Evolutionary conservation across 1,140 invertebrate species (phyloP), one percentile per base, ranked within the genome.

Genomic region (Ridgeia piscesae): DNA sequence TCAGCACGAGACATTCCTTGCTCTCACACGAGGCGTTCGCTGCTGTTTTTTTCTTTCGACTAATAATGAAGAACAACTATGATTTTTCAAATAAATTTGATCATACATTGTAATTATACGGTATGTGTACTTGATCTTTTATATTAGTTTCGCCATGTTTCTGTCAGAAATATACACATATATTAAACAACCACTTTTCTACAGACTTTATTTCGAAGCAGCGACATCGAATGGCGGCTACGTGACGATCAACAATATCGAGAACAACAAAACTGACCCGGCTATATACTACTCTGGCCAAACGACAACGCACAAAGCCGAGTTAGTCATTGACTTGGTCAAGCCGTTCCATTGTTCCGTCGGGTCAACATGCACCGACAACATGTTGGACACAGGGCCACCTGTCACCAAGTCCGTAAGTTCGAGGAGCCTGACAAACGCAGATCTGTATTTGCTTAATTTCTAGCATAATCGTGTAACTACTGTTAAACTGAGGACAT

Each of bases 261-360:
- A 90, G n/a, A n/a, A n/a, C 35, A 35, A 14, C 27, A n/a, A n/a
- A 6, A n/a, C 34, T n/a, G 1, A 14, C 89, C 8, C 9, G 89
- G 6, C 89, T 1, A 34, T 9, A n/a, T 90, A 90, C 31, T 90
- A 90, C 35, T 35, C 34, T 34, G 89, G 89, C 17, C 89, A 90
- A 27, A 90, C 89, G 34, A 34, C 35, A 27, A 90, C 89, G 33
- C 89, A 90, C 31, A 27, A 14, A 31, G 89, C 31, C 33, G 14
- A 6, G 1, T n/a, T 90, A n/a, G 35, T 90, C 35, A 35, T 90
- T 90, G 89, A 90, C 27, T n/a, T 90, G 34, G 89, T 35, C 34
- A 42, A 90, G 34, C 89, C 89, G 35, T 90, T 35, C 35, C 89
- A 90, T 2, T 90, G 89, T n/a, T 90, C 89, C 35, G 89, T 90